These are phyloP conservation scores for Steromphala cineraria DNA, from an alignment of 2,888 invertebrate species.

Conservation along the genomic window DNA sequence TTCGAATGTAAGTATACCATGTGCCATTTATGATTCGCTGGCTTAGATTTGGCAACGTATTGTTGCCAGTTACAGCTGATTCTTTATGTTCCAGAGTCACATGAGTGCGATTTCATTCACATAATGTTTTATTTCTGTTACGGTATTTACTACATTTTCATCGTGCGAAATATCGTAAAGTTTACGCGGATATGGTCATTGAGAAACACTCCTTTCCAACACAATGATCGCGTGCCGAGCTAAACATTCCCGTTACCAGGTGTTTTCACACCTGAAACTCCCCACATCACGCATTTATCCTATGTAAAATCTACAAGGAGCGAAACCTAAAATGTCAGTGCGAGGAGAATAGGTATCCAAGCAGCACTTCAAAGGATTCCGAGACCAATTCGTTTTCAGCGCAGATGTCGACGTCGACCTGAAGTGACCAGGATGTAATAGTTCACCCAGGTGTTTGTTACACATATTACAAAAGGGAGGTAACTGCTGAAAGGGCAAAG, in stretches of 20 bases:
- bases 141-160: too few relatives aligned
- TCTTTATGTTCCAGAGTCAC: too few relatives aligned
- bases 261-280: not conserved
- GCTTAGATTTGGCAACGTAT: too few relatives aligned
- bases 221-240: not conserved
- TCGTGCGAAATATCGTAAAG: not conserved
- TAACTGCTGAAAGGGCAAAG: not conserved
- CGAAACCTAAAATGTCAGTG: conserved; percentile 1
- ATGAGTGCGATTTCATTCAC: too few relatives aligned
- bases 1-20: too few relatives aligned
- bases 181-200: not conserved
- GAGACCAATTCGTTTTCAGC: not conserved
- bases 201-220: not conserved
- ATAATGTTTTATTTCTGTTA: too few relatives aligned
- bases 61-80: too few relatives aligned
- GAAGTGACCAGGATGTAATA: not conserved
- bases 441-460: not conserved
- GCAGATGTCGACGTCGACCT: not conserved
- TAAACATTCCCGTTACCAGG: not conserved
- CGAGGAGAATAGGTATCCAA: not conserved
- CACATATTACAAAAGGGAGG: not conserved
- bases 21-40: too few relatives aligned
- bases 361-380: conserved; percentile 1
- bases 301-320: not conserved
- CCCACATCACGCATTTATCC: not conserved